phyloP scores from a whole-genome alignment of 2,797 vertebrate species.

The Poecilia velifera region DNA sequence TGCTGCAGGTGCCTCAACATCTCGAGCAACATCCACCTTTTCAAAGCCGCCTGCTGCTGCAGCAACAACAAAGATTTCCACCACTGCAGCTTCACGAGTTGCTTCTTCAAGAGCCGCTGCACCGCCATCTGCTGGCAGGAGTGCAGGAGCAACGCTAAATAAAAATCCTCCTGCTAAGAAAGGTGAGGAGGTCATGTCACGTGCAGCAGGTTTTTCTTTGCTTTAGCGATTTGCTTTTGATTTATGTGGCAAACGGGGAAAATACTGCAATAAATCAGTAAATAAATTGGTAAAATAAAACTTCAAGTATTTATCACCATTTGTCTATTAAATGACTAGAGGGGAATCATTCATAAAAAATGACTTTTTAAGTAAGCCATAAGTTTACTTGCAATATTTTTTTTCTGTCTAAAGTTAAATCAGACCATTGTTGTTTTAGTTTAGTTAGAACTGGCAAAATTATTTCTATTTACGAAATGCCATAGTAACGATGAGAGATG shows the following conservation, averaged over 20 bases:
- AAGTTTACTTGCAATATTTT: not conserved
- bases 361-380: no score
- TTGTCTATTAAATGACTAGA: not conserved
- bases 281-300: not conserved
- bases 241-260: not conserved
- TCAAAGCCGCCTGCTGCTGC: conserved; percentile 40
- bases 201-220: not conserved
- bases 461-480: not conserved
- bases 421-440: not conserved
- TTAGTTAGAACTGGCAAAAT: not conserved
- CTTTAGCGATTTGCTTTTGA: not conserved
- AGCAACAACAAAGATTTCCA: conserved; percentile 45
- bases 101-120: conserved; percentile 56
- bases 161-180: conserved; percentile 68
- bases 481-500: not conserved
- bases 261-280: not conserved
- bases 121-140: conserved; percentile 67
- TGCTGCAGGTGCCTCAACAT: conserved; percentile 42
- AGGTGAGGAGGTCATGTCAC: conserved; percentile 60
- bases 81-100: conserved; percentile 40
- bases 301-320: not conserved
- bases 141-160: conserved; percentile 52
- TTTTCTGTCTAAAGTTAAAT: not conserved
- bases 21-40: conserved; percentile 33
- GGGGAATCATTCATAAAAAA: not conserved